A percentile compares a stretch with the other conserved stretches of the same genome.
phyloP scores from a whole-genome alignment of 1,140 invertebrate species.

The Holotrichia oblita region DNA sequence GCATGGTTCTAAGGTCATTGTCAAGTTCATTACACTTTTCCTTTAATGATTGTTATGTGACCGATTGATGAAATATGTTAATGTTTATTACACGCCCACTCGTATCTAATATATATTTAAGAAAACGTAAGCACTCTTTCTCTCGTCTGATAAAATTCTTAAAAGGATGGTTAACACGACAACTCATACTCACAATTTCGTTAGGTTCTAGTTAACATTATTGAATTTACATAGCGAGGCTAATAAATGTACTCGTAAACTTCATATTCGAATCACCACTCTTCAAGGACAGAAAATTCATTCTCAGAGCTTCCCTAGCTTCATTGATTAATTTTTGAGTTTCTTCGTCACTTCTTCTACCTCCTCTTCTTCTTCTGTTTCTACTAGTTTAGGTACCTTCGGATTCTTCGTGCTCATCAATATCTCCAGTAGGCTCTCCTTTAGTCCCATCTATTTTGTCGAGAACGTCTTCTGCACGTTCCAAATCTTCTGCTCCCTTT shows the following conservation, averaged over 20 bases:
- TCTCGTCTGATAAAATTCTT: too few species aligned
- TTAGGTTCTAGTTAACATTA: too few species aligned
- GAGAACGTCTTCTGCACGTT: conserved; percentile 59
- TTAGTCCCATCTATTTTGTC: conserved; percentile 59
- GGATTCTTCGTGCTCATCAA: conserved; percentile 55
- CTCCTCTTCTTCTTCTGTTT: conserved; percentile 59
- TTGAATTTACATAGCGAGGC: too few species aligned
- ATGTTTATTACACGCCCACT: too few species aligned
- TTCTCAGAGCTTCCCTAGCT: conserved; percentile 83
- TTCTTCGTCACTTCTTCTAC: conserved; percentile 75
- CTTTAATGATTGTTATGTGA: too few species aligned
- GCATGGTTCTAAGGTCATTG: too few species aligned
- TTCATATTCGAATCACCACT: conserved; percentile 90
- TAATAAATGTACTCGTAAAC: conserved; percentile 97
- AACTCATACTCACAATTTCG: too few species aligned
- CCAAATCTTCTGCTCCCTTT: conserved; percentile 53
- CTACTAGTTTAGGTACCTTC: conserved; percentile 63
- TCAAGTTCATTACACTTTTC: too few species aligned
- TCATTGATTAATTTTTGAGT: conserved; percentile 85
- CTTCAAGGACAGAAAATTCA: conserved; percentile 89
- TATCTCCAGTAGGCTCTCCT: conserved; percentile 44
- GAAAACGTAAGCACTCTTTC: too few species aligned
- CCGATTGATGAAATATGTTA: too few species aligned
- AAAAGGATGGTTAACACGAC: too few species aligned
- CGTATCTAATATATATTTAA: too few species aligned